These are phyloP conservation scores for Drosophila nasuta DNA, from an alignment of 1,140 invertebrate species.

Conservation along the genomic window DNA sequence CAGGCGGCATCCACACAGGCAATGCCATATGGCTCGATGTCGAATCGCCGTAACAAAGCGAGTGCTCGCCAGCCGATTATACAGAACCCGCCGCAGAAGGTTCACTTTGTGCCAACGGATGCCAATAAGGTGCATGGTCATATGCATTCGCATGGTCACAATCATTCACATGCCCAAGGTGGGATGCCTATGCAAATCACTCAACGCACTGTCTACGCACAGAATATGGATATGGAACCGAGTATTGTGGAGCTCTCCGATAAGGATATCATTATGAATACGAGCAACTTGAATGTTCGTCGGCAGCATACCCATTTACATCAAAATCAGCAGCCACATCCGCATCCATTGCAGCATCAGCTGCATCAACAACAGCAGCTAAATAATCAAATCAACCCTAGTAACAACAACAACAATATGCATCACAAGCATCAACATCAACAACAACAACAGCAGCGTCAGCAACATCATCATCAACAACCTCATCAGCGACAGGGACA, in stretches of 20 bases:
- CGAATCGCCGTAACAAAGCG: constrained; percentile 50
- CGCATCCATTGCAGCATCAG: constrained; percentile 61
- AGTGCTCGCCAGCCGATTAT: constrained; percentile 45
- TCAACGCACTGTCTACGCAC: constrained; percentile 7
- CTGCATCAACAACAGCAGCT: constrained; percentile 64
- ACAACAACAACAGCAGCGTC: constrained; percentile 9
- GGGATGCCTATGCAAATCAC: constrained; percentile 2
- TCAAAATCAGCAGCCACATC: constrained; percentile 29
- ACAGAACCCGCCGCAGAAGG: constrained; percentile 34
- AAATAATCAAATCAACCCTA: constrained; percentile 2
- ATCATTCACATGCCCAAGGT: constrained; percentile 13
- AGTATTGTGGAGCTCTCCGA: constrained; percentile 38
- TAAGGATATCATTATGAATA: constrained; percentile 41
- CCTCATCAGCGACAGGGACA: too few relatives aligned
- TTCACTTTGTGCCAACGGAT: constrained; percentile 45
- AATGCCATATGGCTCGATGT: constrained; percentile 43
- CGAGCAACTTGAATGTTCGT: constrained; percentile 11
- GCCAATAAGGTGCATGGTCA: constrained; percentile 29
- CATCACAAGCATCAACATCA: constrained; percentile 22
- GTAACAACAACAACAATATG: constrained; percentile 3
- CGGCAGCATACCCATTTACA: constrained; percentile 16
- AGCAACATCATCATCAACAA: constrained; percentile 10
- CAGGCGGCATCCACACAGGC: constrained; percentile 19
- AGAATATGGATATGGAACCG: constrained; percentile 4
- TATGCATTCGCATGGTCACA: background rate